Evolutionary conservation across 2,888 invertebrate species (phyloP), one percentile per base, ranked within the genome.

Genomic region (Spilarctia lutea): DNA sequence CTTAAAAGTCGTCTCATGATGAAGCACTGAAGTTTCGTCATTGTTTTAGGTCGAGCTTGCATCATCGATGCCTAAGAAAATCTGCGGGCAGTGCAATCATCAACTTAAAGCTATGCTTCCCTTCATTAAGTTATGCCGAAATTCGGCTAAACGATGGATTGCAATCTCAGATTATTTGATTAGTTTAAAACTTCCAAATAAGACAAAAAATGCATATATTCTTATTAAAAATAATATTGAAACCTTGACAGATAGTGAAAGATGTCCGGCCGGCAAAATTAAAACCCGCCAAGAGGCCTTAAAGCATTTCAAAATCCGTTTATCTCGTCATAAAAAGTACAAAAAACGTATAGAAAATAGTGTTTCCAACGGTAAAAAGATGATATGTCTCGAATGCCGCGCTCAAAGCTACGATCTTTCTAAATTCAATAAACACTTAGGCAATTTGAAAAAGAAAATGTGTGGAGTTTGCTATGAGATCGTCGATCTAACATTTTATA

Each of bases 11-110:
- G 7, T 71, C 24, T 48, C 75, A 48, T 60, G 60, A 70, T 66
- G 68, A 78, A n/a, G 68, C 39, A 78, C 73, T 81, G 71, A 79
- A 84, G 75, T 81, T 77, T 75, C 79, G 74, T 80, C 81, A 79
- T 93, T 92, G 92, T 93, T 93, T 79, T 93, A 93, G 93, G 87
- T 93, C 87, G 91, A 90, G 87, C 42, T 56, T 16, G 68, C 87
- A 42, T 27, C 84, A 39, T 33, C 72, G 76, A 88, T 92, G 85
- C 93, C 93, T 56, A 81, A 85, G 68, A 85, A 81, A 74, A 65
- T 89, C 75, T 93, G 93, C 87, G 66, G 65, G n/a, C 56, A 48
- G 66, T 93, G 93, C 83, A 73, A 78, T 33, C 71, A 77, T 7
- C 79, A 83, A 45, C 63, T 90, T 30, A 82, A 67, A 11, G 75